Base-by-base conservation (phyloP, 2,113 vertebrate species). In the Xiphophorus hellerii region DNA sequence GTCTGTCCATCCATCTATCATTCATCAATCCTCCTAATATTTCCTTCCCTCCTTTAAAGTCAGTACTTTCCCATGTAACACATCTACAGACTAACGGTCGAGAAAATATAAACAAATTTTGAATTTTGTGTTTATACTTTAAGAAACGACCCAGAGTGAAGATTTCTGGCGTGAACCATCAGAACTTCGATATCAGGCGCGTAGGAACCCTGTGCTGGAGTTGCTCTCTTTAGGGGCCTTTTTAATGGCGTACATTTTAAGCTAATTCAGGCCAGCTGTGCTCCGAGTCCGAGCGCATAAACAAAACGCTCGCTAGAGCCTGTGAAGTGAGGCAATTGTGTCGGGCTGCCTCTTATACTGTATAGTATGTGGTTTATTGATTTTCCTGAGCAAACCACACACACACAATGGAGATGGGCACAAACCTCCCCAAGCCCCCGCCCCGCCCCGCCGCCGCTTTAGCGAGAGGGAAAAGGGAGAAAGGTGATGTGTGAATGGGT, bases 401-500 rank as follows among this genome's bases (percentile, higher is more conserved):
- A 65, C 72, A 65, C 62, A 81, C n/a, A 22, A 70, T 61, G 61
- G 33, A 74, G 77, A 84, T 31, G 15, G 71, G 69, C 82, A 78
- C 74, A 77, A 73, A 61, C 73, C 79, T 71, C 74, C 67, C 35
- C 35, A 0, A 35, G 33, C 35, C 35, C 2, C 35, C 35, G 35
- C 35, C 35, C 35, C 66, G 70, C 66, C 71, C 79, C 76, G 74
- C 69, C 51, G 25, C 73, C 68, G 78, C 74, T 74, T 75, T 74
- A 77, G 15, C 61, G 54, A 68, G 54, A 68, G 54, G 64, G 64
- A 65, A 60, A 12, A 48, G 70, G 84, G 61, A 81, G 54, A 87
- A 80, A 84, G 79, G 66, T 84, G 86, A 87, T 89, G 88, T 92
- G 87, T 89, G 89, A 92, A 91, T 83, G 88, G 88, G 76, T 81